Base-by-base conservation (phyloP, 2,888 invertebrate genomes). In the Xestia rhomboidea region DNA sequence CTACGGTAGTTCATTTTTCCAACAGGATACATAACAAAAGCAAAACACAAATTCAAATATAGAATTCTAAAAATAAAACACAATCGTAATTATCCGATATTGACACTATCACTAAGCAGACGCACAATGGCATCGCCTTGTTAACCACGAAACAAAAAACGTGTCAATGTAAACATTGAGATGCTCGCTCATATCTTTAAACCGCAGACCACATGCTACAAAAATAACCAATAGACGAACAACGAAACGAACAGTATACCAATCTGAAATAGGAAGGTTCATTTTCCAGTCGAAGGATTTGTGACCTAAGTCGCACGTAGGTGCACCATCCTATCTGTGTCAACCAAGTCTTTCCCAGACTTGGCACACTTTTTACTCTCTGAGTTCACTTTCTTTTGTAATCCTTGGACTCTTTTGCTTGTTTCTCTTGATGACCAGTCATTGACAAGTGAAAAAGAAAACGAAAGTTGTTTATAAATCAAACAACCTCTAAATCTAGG, bases 91-190 rank as follows among this genome's bases (percentile, higher is more conserved):
- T 93, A 95, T 94, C 91, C 87, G 86, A 83, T 95, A 94, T 96
- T 96, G 94, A 95, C 95, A 93, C 89, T 94, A 95, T 95, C 94
- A 94, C 94, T 93, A 93, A 93, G 90, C 92, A 88, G 87, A 72
- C 88, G 91, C 90, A 95, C 95, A 95, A 95, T 95, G 91, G 91
- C 90, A 90, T 91, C 90, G 92, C 91, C 93, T 95, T 94, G 95
- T 96, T 96, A 95, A 93, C 91, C 89, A 91, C 90, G 89, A 82
- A 91, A 93, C 93, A 95, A 95, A 95, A 95, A 96, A 95, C 92
- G 92, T 95, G 95, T 95, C 94, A 96, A 93, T 92, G 93, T 94
- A 95, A 95, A 95, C 90, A 94, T 89, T 87, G 88, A 91, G 89
- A 90, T 92, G 89, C 88, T 85, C 90, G 91, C 89, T 90, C 91